phyloP scores from a whole-genome alignment of 2,888 invertebrate genomes.

The Priocnemis perturbator region DNA sequence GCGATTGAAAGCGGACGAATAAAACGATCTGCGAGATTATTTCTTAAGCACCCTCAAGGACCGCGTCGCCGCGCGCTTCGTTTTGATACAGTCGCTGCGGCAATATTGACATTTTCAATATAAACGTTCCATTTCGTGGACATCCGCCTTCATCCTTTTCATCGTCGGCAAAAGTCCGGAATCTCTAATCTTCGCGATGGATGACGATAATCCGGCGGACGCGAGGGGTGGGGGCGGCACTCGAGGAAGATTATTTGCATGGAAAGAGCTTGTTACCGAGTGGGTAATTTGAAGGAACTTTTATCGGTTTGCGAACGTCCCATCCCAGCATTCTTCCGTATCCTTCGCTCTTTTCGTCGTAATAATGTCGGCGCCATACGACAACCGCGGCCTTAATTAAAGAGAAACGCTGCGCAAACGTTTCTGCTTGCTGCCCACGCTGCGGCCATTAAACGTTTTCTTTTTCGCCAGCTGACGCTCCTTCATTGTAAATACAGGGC shows the following conservation, averaged over 20 bases:
- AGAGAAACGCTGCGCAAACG: slow-evolving; percentile 55
- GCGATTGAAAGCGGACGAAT: no score
- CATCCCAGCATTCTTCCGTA: not conserved
- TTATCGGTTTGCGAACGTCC: slow-evolving; percentile 37
- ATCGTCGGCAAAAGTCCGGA: no score
- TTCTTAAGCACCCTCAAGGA: no score
- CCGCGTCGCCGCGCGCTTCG: no score
- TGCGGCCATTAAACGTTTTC: slow-evolving; percentile 60
- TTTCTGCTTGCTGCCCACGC: slow-evolving; percentile 59
- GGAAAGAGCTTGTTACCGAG: slow-evolving; percentile 51
- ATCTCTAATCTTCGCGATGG: no score
- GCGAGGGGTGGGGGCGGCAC: slow-evolving; percentile 26
- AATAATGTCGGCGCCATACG: slow-evolving; percentile 48
- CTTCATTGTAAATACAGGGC: slow-evolving; percentile 21
- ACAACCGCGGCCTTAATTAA: slow-evolving; percentile 59
- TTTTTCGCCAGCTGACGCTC: slow-evolving; percentile 49
- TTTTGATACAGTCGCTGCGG: no score
- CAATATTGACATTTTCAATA: no score
- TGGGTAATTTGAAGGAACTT: slow-evolving; percentile 51
- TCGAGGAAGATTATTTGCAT: slow-evolving; percentile 50
- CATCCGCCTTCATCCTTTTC: no score
- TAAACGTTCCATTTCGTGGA: no score
- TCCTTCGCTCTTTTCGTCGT: slow-evolving; percentile 12
- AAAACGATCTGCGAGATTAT: no score
- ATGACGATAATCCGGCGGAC: slow-evolving; percentile 8